Conservation (phyloP, 2,797 vertebrate species). For the Sebastes trivittatus region DNA sequence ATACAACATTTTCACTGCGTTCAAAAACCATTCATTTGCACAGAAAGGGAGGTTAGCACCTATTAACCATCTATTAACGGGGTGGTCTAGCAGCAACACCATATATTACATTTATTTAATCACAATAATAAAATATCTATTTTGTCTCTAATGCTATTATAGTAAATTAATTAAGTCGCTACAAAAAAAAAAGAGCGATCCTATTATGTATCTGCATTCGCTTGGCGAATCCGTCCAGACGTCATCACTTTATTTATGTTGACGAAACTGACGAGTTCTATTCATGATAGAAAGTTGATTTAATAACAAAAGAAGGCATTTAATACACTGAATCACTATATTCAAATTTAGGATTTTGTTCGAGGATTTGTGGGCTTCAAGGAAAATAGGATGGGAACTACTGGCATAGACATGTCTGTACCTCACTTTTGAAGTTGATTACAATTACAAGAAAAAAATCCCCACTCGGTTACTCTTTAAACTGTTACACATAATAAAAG, state of each 20-base stretch:
- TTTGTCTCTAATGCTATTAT: too few relatives aligned
- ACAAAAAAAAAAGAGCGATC: too few relatives aligned
- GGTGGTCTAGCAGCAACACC: too few relatives aligned
- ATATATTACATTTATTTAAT: too few relatives aligned
- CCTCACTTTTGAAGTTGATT: conserved; percentile 1
- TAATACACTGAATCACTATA: neutral
- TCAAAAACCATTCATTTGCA: too few relatives aligned
- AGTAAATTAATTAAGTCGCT: too few relatives aligned
- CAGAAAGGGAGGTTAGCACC: too few relatives aligned
- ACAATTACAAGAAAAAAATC: conserved; percentile 4
- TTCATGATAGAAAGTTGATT: neutral
- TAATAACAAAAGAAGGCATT: neutral
- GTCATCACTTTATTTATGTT: neutral
- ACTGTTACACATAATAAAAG: conserved; percentile 25
- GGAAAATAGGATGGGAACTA: neutral
- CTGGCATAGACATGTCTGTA: neutral
- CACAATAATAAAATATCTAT: too few relatives aligned
- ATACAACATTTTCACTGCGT: too few relatives aligned
- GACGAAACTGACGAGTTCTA: neutral
- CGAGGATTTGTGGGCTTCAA: neutral
- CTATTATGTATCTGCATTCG: too few relatives aligned
- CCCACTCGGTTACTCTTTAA: neutral
- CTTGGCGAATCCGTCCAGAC: too few relatives aligned
- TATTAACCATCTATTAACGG: too few relatives aligned
- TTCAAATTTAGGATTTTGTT: neutral